Conservation (phyloP, 1,140 invertebrate genomes). For the Hypsibius dujardini region DNA sequence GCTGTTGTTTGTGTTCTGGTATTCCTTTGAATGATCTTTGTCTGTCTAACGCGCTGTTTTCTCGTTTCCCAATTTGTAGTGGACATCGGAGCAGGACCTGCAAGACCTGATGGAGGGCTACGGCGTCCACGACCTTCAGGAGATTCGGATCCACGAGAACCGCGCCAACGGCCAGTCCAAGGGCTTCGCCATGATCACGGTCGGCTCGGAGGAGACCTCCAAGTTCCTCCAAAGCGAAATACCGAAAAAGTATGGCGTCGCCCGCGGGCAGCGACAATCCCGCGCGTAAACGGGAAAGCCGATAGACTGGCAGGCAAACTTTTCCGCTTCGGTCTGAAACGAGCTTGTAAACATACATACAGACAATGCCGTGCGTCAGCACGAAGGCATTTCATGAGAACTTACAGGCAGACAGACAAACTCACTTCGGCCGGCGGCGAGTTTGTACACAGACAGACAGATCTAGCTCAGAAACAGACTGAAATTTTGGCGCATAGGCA, state of each 20-base stretch:
- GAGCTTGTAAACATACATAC: too few relatives aligned
- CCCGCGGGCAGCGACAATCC: too few relatives aligned
- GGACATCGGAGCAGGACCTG: neutral
- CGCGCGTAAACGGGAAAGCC: too few relatives aligned
- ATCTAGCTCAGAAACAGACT: too few relatives aligned
- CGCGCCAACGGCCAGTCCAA: conserved; percentile 15
- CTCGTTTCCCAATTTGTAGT: neutral
- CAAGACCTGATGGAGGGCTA: conserved; percentile 2
- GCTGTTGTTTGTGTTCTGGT: neutral
- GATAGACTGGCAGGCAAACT: too few relatives aligned
- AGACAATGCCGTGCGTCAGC: too few relatives aligned
- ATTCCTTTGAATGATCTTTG: neutral
- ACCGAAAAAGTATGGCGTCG: conserved; percentile 10
- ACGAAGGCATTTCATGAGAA: too few relatives aligned
- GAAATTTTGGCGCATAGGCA: too few relatives aligned
- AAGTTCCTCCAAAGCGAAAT: neutral
- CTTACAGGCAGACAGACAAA: too few relatives aligned
- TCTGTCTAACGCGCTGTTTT: neutral
- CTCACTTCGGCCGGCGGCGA: too few relatives aligned
- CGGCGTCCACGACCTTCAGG: conserved; percentile 10
- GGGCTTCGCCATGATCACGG: conserved; percentile 15
- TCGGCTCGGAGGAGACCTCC: conserved; percentile 2
- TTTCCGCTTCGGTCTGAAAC: too few relatives aligned
- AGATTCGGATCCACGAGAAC: conserved; percentile 16
- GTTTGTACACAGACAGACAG: too few relatives aligned